Evolutionary conservation across 2,888 invertebrate species (phyloP).

Genomic region (Cerastoderma edule): DNA sequence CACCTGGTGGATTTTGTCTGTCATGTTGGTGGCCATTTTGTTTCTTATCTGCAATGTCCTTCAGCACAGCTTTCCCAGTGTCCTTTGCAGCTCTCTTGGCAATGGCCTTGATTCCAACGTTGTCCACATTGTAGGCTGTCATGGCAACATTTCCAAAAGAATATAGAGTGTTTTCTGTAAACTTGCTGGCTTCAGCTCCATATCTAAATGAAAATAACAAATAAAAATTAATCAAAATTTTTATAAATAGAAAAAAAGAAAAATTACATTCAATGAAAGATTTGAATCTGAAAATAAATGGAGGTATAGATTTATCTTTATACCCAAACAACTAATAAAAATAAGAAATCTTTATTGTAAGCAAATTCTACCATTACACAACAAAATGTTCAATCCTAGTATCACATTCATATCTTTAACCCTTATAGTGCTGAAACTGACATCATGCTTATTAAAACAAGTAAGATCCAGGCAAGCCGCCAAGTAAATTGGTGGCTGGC

Average conservation of each 20-base stretch:
- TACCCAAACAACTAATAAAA: too few species aligned
- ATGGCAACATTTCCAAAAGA: constrained; percentile 89
- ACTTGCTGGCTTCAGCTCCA: constrained; percentile 88
- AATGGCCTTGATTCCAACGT: constrained; percentile 88
- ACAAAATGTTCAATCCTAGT: too few species aligned
- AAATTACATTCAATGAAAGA: too few species aligned
- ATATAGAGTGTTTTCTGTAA: constrained; percentile 88
- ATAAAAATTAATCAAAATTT: background rate
- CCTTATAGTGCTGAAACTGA: too few species aligned
- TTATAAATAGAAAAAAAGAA: background rate
- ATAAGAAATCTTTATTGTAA: too few species aligned
- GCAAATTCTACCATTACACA: too few species aligned
- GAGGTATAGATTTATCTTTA: too few species aligned
- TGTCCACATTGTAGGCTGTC: constrained; percentile 88
- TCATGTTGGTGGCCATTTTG: background rate
- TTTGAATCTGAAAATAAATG: too few species aligned
- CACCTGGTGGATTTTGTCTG: constrained; percentile 10
- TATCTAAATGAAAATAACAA: constrained; percentile 87
- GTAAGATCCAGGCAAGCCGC: too few species aligned
- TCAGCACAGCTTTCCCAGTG: constrained; percentile 77
- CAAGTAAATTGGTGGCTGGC: too few species aligned
- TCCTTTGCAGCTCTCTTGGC: constrained; percentile 81
- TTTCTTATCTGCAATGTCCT: constrained; percentile 64
- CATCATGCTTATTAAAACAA: too few species aligned
- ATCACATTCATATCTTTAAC: too few species aligned